Conservation (phyloP, 2,113 vertebrate genomes). For the Climacteris rufus region DNA sequence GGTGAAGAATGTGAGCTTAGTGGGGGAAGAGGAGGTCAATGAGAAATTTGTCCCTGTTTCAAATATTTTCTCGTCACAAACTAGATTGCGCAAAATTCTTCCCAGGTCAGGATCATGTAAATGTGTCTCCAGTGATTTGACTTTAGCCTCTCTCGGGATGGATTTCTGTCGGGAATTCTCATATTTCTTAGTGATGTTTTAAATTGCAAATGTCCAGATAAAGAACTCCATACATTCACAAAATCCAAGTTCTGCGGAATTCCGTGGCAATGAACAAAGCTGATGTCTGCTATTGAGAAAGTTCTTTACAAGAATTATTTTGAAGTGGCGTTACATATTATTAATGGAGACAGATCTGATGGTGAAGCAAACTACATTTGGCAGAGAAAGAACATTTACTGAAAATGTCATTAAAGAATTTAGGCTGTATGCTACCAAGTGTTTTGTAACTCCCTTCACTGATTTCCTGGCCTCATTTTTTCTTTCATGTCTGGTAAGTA, state of each 20-base stretch:
- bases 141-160: background rate
- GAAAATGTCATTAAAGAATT: constrained; percentile 48
- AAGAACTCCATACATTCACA: background rate
- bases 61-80: constrained; percentile 17
- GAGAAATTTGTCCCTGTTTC: constrained; percentile 42
- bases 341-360: constrained; percentile 43
- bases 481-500: constrained; percentile 42
- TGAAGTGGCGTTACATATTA: background rate
- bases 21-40: constrained; percentile 31
- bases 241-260: background rate
- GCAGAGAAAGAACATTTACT: constrained; percentile 44
- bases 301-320: background rate
- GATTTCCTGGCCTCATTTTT: constrained; percentile 34
- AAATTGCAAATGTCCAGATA: background rate
- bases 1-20: constrained; percentile 19
- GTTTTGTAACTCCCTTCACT: constrained; percentile 31
- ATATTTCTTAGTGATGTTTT: background rate
- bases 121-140: background rate
- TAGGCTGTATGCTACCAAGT: constrained; percentile 6
- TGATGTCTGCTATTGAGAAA: background rate
- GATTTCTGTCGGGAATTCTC: background rate
- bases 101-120: background rate
- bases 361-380: constrained; percentile 42
- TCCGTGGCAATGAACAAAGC: background rate
- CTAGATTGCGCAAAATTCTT: background rate